Percentiles rank a stretch among this genome's conserved stretches.
Conservation (phyloP, 2,113 vertebrate genomes). For the Solea solea region DNA sequence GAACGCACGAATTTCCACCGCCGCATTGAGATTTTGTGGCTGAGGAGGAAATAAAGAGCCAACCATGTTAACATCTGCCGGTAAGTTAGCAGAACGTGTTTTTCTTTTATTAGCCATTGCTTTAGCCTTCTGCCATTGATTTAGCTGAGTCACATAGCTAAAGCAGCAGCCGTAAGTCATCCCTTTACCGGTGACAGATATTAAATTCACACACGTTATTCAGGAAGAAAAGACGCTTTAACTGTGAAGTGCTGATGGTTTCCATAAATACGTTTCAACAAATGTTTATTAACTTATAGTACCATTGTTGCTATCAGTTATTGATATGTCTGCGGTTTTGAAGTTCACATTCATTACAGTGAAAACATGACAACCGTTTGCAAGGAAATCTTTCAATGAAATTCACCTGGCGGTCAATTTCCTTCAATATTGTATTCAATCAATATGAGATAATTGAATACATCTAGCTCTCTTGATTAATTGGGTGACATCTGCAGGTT, state of each 20-base stretch:
- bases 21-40: constrained; percentile 14
- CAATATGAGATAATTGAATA: too few relatives aligned
- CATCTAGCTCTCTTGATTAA: too few relatives aligned
- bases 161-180: constrained; percentile 15
- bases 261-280: too few relatives aligned
- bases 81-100: constrained; percentile 61
- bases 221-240: background rate
- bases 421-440: too few relatives aligned
- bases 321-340: too few relatives aligned
- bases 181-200: background rate
- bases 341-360: background rate
- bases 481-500: too few relatives aligned
- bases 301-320: background rate
- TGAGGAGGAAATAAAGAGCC: constrained; percentile 35
- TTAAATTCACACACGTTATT: background rate
- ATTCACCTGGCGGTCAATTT: too few relatives aligned
- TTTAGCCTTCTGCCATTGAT: constrained; percentile 68
- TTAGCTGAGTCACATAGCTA: constrained; percentile 86
- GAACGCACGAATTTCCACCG: background rate
- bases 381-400: too few relatives aligned
- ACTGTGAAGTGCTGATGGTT: fast-evolving
- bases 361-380: background rate
- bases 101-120: constrained; percentile 38
- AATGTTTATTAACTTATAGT: background rate
- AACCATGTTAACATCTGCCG: constrained; percentile 84